Evolutionary conservation across 2,888 invertebrate genomes (phyloP), one percentile per base, ranked within the genome.

Genomic region (Apodemia hepburni): DNA sequence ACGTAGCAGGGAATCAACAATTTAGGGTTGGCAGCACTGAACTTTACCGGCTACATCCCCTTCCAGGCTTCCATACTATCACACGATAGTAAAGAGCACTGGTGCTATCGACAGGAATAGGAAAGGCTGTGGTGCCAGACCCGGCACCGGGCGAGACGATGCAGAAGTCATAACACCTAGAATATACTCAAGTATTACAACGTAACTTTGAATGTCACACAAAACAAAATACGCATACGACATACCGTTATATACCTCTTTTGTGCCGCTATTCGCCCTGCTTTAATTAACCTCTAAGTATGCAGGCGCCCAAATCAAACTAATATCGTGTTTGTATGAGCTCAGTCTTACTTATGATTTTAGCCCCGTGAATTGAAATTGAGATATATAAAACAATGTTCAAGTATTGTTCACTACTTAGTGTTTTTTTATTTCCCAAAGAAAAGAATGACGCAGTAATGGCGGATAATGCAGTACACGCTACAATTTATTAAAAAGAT

Each of bases 401-500:
- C 42, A 4, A 42, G 42, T 12, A 12, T 15, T 5, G 15, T 42
- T 42, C 42, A 42, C 42, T 42, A 42, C 15, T 12, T 42, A 42
- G 15, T 3, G 42, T 38, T 12, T 38, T 35, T 9, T 11, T 5
- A 33, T 6, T 33, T 33, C 11, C 15, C 38, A 4, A 38, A 38
- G 11, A 15, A 3, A 12, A 38, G 15, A 12, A 12, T 38, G 38
- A 12, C 38, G 38, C 38, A 38, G 38, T 58, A 58, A 61, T 58
- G 61, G 61, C 61, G 61, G 58, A 45, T 35, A 51, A 29, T 7
- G 58, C 57, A 58, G 27, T 33, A 27, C 29, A 59, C 18, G 22
- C 22, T 59, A 29, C 17, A 38, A 38, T 35, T 9, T 42, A 35
- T 33, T 8, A 59, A 59, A 22, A 29, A 54, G 29, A 6, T 22